A percentile compares a stretch with the other conserved stretches of the same genome.
These are phyloP conservation scores for Euphydryas editha DNA, from an alignment of 2,888 invertebrate species.

Conservation along the genomic window DNA sequence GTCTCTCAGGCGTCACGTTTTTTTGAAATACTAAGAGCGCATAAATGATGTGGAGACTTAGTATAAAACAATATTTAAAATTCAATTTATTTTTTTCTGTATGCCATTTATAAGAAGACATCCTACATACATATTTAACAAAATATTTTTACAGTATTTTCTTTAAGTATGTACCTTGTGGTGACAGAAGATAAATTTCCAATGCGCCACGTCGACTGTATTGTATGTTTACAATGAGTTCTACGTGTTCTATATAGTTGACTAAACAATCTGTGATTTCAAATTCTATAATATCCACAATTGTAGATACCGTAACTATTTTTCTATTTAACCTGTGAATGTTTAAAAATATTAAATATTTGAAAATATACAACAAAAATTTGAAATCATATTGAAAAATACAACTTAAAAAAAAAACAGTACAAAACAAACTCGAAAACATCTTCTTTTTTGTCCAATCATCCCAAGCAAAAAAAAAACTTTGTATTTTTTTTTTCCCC, in stretches of 20 bases:
- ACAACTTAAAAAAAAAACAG: neutral
- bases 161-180: slow-evolving; percentile 83
- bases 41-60: slow-evolving; percentile 37
- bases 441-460: too few species aligned
- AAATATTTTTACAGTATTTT: neutral
- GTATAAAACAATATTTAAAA: neutral
- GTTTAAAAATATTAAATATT: neutral
- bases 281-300: slow-evolving; percentile 68
- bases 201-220: slow-evolving; percentile 90
- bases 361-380: neutral
- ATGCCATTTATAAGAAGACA: neutral
- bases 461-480: too few species aligned
- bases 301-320: slow-evolving; percentile 49
- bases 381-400: neutral
- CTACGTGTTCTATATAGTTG: slow-evolving; percentile 92
- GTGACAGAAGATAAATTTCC: slow-evolving; percentile 89
- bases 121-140: neutral
- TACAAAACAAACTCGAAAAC: neutral
- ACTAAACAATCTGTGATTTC: slow-evolving; percentile 83
- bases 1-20: slow-evolving; percentile 13
- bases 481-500: slow-evolving; percentile 3
- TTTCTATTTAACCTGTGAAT: slow-evolving; percentile 42
- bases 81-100: too few species aligned
- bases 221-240: slow-evolving; percentile 87
- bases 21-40: slow-evolving; percentile 47